phyloP scores from a whole-genome alignment of 2,797 vertebrate genomes.

The Bryconaethiops microstoma region DNA sequence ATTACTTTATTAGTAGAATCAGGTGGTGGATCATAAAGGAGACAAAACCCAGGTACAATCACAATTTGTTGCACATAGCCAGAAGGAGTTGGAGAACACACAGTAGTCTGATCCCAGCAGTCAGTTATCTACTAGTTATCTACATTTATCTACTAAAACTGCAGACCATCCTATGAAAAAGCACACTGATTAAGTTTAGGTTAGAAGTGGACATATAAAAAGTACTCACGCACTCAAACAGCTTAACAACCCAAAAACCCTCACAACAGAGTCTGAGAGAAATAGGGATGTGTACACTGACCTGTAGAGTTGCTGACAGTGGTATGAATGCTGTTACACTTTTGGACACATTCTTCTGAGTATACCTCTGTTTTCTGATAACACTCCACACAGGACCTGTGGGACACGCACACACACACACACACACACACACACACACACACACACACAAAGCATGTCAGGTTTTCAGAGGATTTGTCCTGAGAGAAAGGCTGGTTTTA shows the following conservation, averaged over 20 bases:
- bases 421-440: conserved; percentile 63
- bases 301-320: conserved; percentile 84
- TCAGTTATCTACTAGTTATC: no score
- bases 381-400: conserved; percentile 93
- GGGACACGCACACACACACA: conserved; percentile 68
- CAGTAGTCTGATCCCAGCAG: background rate
- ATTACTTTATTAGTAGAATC: no score
- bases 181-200: background rate
- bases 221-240: background rate
- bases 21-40: no score
- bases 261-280: background rate
- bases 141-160: background rate
- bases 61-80: background rate
- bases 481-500: conserved; percentile 50
- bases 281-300: conserved; percentile 62
- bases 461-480: conserved; percentile 34
- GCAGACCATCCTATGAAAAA: no score
- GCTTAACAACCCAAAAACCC: background rate
- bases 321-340: conserved; percentile 82
- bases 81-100: background rate
- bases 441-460: conserved; percentile 63
- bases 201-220: background rate
- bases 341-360: conserved; percentile 79
- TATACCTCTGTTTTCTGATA: conserved; percentile 80
- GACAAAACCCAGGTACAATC: background rate